phyloP scores from a whole-genome alignment of 92 coral and sea anemone genomes.

The Epizoanthus ramosus region DNA sequence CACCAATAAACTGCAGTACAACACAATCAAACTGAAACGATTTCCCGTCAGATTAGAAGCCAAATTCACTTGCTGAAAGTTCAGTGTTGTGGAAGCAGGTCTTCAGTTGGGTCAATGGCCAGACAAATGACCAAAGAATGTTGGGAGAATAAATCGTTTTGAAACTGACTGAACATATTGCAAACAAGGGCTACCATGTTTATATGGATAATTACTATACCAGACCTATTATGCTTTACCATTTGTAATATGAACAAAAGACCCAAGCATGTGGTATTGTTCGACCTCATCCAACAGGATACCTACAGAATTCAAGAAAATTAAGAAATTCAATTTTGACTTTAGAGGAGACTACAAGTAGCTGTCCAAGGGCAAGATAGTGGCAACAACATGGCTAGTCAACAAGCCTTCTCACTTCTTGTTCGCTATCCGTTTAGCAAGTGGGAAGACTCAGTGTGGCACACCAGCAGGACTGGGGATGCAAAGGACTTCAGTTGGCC shows the following conservation, averaged over 20 bases:
- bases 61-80: too few species aligned
- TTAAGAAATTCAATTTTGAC: too few species aligned
- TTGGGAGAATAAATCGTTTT: background rate
- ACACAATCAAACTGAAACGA: too few species aligned
- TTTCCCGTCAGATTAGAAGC: too few species aligned
- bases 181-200: slow-evolving; percentile 29
- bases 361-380: too few species aligned
- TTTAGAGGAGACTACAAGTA: too few species aligned
- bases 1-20: too few species aligned
- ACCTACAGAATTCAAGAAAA: too few species aligned
- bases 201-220: slow-evolving; percentile 23
- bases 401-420: background rate
- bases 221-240: slow-evolving; percentile 8
- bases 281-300: background rate
- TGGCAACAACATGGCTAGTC: too few species aligned
- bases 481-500: background rate
- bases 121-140: background rate
- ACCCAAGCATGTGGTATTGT: slow-evolving; percentile 1
- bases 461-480: background rate
- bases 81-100: too few species aligned
- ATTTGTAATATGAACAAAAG: background rate
- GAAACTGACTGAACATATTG: slow-evolving; percentile 15
- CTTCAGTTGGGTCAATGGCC: too few species aligned
- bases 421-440: too few species aligned
- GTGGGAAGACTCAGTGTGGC: background rate